Evolutionary conservation across 2,888 invertebrate species (phyloP), one percentile per base, ranked within the genome.

Genomic region (Stomorhina lunata): DNA sequence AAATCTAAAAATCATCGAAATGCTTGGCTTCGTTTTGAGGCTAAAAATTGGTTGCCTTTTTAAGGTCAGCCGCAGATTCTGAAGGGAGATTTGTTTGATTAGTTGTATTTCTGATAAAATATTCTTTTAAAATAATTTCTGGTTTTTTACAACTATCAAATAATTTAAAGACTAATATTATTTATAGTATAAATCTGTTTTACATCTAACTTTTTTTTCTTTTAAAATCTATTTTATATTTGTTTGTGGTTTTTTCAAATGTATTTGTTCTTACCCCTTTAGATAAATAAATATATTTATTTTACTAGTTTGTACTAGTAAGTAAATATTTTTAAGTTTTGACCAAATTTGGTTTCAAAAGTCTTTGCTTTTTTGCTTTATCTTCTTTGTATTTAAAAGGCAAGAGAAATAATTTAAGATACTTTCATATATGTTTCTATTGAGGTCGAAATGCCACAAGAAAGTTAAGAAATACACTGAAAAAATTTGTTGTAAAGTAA

Each of bases 241-340:
- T n/a, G n/a, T 37, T n/a, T 37, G 12, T 37, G 9, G 20, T 48
- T 25, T 48, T 12, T 10, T n/a, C n/a, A n/a, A 27, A 25, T 53
- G 25, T 7, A 53, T 27, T 27, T n/a, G 15, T 17, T 53, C 27
- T 27, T 27, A 27, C 6, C 2, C 6, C n/a, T 5, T 4, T 53
- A 10, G 9, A 48, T 2, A 2, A 15, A 20, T 4, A 1, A 12
- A 10, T 34, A 12, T 32, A 34, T 17, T 12, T 61, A 9, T 27
- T n/a, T 34, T 55, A 12, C n/a, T 9, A 20, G 2, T 12, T 17
- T 50, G n/a, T 63, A 55, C n/a, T 6, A 34, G 29, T 27, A 66
- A 32, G 50, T 61, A 55, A 80, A 80, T 75, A 80, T 69, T 80
- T 80, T 57, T 55, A 40, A 63, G 43, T 61, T 68, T 53, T 53